These are phyloP conservation scores for Sphecodes monilicornis DNA, from an alignment of 2,888 invertebrate species.

Conservation along the genomic window DNA sequence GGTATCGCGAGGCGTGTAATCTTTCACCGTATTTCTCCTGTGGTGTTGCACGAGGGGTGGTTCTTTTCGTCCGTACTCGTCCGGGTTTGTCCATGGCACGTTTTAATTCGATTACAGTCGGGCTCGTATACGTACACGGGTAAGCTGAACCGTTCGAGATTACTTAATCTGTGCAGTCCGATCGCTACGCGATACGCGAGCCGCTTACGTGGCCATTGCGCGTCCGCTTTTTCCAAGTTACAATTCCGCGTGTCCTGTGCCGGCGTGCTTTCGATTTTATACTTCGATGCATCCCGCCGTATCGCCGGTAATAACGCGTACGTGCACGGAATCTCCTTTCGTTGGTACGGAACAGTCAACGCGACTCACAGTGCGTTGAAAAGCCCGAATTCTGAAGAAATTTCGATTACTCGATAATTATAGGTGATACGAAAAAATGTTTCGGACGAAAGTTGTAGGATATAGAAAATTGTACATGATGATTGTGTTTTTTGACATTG, in stretches of 20 bases:
- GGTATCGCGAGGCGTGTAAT: constrained; percentile 49
- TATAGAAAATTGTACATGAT: too few species aligned
- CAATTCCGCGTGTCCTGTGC: constrained; percentile 8
- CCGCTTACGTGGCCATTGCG: constrained; percentile 34
- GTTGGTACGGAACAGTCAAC: not conserved
- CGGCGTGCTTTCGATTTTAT: constrained; percentile 17
- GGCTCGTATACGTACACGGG: constrained; percentile 47
- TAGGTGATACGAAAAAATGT: not conserved
- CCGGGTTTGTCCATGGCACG: constrained; percentile 18
- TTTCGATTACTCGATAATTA: not conserved
- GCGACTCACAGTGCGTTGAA: not conserved
- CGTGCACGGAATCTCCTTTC: not conserved
- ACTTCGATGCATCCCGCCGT: not conserved
- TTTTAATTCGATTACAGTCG: constrained; percentile 59
- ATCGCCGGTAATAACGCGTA: constrained; percentile 27
- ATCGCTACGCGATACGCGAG: constrained; percentile 47
- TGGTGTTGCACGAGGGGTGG: not conserved
- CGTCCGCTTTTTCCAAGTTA: constrained; percentile 30
- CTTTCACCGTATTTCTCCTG: constrained; percentile 47
- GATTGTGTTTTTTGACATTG: too few species aligned
- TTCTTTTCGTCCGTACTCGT: not conserved
- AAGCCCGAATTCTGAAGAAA: not conserved
- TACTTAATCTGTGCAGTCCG: constrained; percentile 50
- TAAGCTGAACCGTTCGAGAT: constrained; percentile 52
- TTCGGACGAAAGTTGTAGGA: not conserved